Evolutionary conservation across 2,888 invertebrate species (phyloP).

Genomic region (Ephialtes manifestator): DNA sequence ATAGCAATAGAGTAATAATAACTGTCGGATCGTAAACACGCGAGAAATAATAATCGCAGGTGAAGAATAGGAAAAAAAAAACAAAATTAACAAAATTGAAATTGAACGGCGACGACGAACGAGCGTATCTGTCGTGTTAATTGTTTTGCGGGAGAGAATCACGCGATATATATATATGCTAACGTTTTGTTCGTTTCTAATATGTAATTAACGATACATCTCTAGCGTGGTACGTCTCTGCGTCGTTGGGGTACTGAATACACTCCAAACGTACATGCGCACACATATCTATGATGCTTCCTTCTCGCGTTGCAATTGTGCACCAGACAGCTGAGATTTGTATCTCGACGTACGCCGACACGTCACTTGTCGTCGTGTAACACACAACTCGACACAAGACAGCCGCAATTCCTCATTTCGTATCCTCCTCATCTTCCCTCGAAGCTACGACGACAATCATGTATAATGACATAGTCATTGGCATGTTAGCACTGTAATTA

Average conservation of each 20-base stretch:
- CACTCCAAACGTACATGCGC: background rate
- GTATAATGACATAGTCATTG: background rate
- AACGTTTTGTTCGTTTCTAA: conserved; percentile 29
- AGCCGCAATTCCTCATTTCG: conserved; percentile 23
- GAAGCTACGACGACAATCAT: background rate
- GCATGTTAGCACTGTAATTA: background rate
- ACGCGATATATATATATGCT: background rate
- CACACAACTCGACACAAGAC: conserved; percentile 9
- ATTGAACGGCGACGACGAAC: background rate
- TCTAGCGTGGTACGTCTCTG: background rate
- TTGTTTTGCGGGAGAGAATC: conserved; percentile 16
- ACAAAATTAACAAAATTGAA: background rate
- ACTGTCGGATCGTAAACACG: conserved; percentile 4
- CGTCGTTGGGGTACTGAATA: conserved; percentile 3
- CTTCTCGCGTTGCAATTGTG: conserved; percentile 21
- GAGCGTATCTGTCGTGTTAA: conserved; percentile 17
- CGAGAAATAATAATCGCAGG: conserved; percentile 33
- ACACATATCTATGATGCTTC: conserved; percentile 16
- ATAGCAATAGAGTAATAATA: conserved; percentile 29
- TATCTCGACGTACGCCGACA: conserved; percentile 18
- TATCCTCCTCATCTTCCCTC: conserved; percentile 12
- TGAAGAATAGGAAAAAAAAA: background rate
- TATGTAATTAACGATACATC: conserved; percentile 28
- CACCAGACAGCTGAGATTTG: conserved; percentile 18
- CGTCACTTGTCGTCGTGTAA: conserved; percentile 22